phyloP scores from a whole-genome alignment of 2,888 invertebrate species.

The Anorthoa munda region DNA sequence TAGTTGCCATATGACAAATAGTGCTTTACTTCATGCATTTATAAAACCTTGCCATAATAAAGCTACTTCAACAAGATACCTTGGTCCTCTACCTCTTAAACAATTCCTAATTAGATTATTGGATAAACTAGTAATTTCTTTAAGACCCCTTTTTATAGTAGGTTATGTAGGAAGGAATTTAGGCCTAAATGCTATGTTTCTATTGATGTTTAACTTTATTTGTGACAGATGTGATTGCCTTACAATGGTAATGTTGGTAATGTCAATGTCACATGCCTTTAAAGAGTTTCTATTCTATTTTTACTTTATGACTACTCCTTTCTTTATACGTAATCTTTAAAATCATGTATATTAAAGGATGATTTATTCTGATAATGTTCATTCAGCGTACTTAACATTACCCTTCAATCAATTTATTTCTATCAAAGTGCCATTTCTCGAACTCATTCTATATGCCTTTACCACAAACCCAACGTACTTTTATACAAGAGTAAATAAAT shows the following conservation, averaged over 20 bases:
- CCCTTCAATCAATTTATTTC: conserved; percentile 1
- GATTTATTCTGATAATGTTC: conserved; percentile 3
- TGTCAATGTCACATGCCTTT: conserved; percentile 43
- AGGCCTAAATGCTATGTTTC: conserved; percentile 64
- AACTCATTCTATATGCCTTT: conserved; percentile 12
- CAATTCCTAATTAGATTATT: conserved; percentile 62
- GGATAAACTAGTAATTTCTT: conserved; percentile 59
- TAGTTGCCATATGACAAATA: conserved; percentile 65
- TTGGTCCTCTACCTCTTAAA: conserved; percentile 73
- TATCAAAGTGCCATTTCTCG: conserved; percentile 37
- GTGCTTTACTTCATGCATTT: conserved; percentile 51
- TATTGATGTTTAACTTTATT: conserved; percentile 49
- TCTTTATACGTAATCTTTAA: background rate
- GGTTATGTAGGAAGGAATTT: conserved; percentile 51
- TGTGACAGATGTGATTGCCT: conserved; percentile 43
- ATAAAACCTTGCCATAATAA: conserved; percentile 66
- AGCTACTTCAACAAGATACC: conserved; percentile 65
- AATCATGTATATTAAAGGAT: background rate
- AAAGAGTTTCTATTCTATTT: conserved; percentile 7
- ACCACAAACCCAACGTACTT: conserved; percentile 4
- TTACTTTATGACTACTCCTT: conserved; percentile 20
- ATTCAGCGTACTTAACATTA: conserved; percentile 37
- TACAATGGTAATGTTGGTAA: conserved; percentile 33
- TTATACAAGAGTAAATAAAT: conserved; percentile 36
- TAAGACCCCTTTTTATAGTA: conserved; percentile 53